Conservation (phyloP, 2,797 vertebrate species). For the Calcarius lapponicus region DNA sequence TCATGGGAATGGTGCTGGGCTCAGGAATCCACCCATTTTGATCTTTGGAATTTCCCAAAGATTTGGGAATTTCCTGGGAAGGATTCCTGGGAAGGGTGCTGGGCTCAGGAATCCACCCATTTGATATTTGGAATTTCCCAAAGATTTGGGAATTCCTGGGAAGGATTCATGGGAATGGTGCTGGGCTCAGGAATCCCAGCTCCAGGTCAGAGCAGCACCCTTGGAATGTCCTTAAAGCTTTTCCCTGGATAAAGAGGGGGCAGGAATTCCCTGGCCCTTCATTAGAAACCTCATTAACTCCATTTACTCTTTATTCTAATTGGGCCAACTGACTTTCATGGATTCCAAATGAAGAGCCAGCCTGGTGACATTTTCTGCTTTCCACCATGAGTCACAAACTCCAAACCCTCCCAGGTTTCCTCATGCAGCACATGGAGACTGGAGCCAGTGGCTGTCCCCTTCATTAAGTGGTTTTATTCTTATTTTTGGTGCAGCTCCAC, state of each 20-base stretch:
- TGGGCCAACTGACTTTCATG: background rate
- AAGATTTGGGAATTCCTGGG: no score
- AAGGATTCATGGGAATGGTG: no score
- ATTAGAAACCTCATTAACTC: background rate
- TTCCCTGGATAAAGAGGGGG: background rate
- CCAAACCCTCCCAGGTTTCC: background rate
- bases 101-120: no score
- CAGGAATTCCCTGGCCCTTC: background rate
- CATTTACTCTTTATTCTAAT: background rate
- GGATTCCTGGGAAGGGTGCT: no score
- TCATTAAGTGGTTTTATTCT: background rate
- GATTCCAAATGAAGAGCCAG: background rate
- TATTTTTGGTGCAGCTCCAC: background rate
- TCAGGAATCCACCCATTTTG: no score
- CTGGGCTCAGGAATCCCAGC: no score
- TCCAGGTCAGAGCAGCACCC: accelerated
- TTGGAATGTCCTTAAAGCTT: background rate
- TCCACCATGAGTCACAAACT: background rate
- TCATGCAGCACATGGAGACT: background rate
- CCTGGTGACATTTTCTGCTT: background rate
- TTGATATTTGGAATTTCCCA: no score
- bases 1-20: no score
- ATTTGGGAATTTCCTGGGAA: no score
- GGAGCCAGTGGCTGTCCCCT: background rate
- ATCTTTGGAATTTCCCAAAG: no score